Conservation (phyloP, 2,888 invertebrate genomes). For the Brachycybe producta region DNA sequence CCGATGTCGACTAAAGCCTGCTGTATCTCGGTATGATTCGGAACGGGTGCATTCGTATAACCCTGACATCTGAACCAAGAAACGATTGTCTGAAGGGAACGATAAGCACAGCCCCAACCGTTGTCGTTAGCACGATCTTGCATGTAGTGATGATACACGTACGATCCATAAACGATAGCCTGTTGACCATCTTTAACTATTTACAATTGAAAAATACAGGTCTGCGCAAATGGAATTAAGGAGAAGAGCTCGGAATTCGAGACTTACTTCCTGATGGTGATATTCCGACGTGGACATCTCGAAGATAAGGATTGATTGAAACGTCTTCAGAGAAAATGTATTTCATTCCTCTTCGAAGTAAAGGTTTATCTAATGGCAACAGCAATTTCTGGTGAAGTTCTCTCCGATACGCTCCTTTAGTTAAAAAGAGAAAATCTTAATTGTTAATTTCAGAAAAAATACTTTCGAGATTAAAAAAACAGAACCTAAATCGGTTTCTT, state of each 20-base stretch:
- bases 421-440: constrained; percentile 25
- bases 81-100: constrained; percentile 88
- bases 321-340: constrained; percentile 31
- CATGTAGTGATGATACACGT: constrained; percentile 93
- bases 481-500: constrained; percentile 57
- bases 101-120: constrained; percentile 99
- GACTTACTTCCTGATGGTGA: constrained; percentile 32
- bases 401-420: constrained; percentile 48
- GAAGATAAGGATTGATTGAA: constrained; percentile 39
- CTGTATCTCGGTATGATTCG: constrained; percentile 76
- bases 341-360: constrained; percentile 59
- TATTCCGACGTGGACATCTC: constrained; percentile 61
- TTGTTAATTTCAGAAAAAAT: constrained; percentile 15
- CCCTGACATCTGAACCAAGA: constrained; percentile 87
- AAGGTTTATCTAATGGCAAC: constrained; percentile 52
- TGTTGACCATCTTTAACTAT: constrained; percentile 24
- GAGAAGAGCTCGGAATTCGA: constrained; percentile 11
- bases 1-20: constrained; percentile 85
- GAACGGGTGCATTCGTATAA: constrained; percentile 59
- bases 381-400: constrained; percentile 57
- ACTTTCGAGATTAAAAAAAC: no score
- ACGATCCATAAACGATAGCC: constrained; percentile 57
- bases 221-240: not conserved
- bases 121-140: constrained; percentile 86
- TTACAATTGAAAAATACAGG: constrained; percentile 9